These are phyloP conservation scores for Brachyalestes nurse DNA, from an alignment of 2,797 vertebrate species.

Conservation along the genomic window DNA sequence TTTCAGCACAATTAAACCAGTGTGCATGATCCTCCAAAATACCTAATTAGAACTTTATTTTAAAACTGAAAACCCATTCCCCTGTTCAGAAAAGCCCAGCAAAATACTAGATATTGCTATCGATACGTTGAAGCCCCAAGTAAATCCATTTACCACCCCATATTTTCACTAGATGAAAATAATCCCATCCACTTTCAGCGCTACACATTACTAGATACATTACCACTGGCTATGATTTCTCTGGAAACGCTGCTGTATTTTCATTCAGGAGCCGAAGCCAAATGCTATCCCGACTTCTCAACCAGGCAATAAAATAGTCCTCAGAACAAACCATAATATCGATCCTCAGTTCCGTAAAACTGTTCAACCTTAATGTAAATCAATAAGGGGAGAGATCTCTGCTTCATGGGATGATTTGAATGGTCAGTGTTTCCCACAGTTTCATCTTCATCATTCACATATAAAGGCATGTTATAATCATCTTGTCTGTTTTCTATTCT, in stretches of 20 bases:
- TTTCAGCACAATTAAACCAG: conserved; percentile 8
- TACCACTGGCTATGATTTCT: too few relatives aligned
- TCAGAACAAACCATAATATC: neutral
- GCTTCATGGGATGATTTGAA: neutral
- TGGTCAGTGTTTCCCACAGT: neutral
- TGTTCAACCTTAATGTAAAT: neutral
- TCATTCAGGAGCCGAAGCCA: neutral
- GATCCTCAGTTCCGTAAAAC: neutral
- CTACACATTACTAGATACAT: too few relatives aligned
- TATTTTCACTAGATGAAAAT: neutral
- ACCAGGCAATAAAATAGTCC: neutral
- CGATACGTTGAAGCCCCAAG: neutral
- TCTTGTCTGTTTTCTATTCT: neutral
- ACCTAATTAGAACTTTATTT: neutral
- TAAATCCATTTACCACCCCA: neutral
- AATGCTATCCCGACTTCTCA: neutral
- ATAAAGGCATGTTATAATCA: neutral
- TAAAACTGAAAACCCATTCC: neutral
- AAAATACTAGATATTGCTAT: neutral
- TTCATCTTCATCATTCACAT: neutral
- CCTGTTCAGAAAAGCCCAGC: neutral
- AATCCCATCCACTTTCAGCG: neutral
- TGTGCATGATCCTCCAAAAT: neutral
- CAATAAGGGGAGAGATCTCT: neutral
- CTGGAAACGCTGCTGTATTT: neutral